Conservation (phyloP, 2,797 vertebrate genomes). For the Merluccius polli region DNA sequence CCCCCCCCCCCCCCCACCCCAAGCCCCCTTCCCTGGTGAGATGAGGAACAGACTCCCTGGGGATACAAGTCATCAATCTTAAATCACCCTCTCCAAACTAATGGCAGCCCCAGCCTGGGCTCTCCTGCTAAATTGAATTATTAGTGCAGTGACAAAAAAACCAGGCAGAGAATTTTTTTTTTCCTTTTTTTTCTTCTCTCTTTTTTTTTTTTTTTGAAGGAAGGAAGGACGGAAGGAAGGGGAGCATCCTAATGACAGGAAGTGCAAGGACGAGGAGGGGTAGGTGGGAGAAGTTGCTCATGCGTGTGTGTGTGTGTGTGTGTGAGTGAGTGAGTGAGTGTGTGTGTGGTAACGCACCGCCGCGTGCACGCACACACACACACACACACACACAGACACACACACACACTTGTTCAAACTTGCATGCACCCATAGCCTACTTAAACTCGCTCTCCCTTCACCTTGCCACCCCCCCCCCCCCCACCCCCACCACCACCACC, state of each 20-base stretch:
- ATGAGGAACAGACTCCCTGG: slow-evolving; percentile 66
- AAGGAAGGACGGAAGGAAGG: slow-evolving; percentile 47
- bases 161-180: slow-evolving; percentile 63
- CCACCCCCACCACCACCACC: slow-evolving; percentile 13
- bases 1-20: not conserved
- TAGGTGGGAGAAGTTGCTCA: slow-evolving; percentile 29
- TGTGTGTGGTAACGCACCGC: not conserved
- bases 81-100: slow-evolving; percentile 78
- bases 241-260: slow-evolving; percentile 72
- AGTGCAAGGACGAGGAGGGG: slow-evolving; percentile 54
- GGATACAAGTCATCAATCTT: slow-evolving; percentile 82
- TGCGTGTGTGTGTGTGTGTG: too few relatives aligned
- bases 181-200: too few relatives aligned
- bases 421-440: slow-evolving; percentile 33
- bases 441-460: slow-evolving; percentile 43
- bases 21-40: slow-evolving; percentile 23
- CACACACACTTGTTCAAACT: slow-evolving; percentile 22
- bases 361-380: not conserved
- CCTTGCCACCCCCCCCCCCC: slow-evolving; percentile 5
- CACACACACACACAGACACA: slow-evolving; percentile 24
- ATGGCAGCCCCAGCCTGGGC: slow-evolving; percentile 70
- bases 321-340: not conserved
- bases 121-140: slow-evolving; percentile 79
- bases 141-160: slow-evolving; percentile 79
- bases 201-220: slow-evolving; percentile 51